Base-by-base conservation (phyloP, 1,140 invertebrate species). In the Tetragonula clypearis region DNA sequence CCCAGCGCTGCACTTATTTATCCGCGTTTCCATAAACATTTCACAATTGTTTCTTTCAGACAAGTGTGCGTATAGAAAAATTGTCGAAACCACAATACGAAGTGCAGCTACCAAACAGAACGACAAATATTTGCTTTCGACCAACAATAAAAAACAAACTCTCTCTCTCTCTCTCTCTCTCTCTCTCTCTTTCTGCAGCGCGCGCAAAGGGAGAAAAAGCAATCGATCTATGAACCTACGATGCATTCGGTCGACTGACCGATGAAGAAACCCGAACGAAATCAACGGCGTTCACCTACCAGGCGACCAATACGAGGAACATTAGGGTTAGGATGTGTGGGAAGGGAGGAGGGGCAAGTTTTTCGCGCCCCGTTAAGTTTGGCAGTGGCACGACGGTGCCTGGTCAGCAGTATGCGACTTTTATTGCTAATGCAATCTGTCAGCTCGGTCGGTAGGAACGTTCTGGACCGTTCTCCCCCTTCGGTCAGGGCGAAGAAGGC, bases 391-490 rank as follows among this genome's bases (percentile, higher is more conserved):
- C 41, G 60, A 19, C 49, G 15, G 12, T 26, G 72, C 23, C 60
- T 19, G 58, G 49, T 68, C 69, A 76, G 56, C 80, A 66, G 75
- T 83, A 90, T 82, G 88, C 66, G 84, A 83, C 72, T 86, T 87
- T 90, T 90, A 90, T 90, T 90, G 87, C 87, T 90, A 90, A 90
- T 90, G 68, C 90, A 90, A 87, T 90, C 85, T 35, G 87, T 68
- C 78, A n/a, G 73, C 23, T 58, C 19, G 60, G 81, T 62, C 73
- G 68, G 73, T 14, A 86, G 79, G 65, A 87, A 60, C 87, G 77
- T 65, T 76, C 58, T 9, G 77, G 17, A 17, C 81, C 23, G 35
- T 49, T 49, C 41, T 49, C 41, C 6, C 69, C 12, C 35, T 26
- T 74, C 30, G 60, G 17, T 30, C 62, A 21, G 35, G 35, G 35